Evolutionary conservation across 1,140 invertebrate genomes (phyloP).

Genomic region (Cydia pomonella): DNA sequence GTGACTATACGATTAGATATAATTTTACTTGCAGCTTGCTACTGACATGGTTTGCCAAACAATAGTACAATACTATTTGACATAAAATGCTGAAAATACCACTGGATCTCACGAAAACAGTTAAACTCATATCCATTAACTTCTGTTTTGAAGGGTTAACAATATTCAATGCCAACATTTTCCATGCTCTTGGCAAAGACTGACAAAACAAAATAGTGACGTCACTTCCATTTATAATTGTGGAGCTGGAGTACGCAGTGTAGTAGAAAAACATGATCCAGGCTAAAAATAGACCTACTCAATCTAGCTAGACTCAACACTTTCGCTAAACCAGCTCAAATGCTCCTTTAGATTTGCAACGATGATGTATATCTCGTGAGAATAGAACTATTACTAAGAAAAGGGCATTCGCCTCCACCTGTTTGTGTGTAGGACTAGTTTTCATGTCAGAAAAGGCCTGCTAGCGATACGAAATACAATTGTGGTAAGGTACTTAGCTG

Average conservation of each 20-base stretch:
- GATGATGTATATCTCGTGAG: neutral
- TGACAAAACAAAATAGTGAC: slow-evolving; percentile 3
- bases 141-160: neutral
- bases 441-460: too few relatives aligned
- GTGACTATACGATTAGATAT: too few relatives aligned
- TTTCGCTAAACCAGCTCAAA: slow-evolving; percentile 4
- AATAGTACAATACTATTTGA: too few relatives aligned
- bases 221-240: slow-evolving; percentile 12
- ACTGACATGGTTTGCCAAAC: too few relatives aligned
- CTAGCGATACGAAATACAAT: too few relatives aligned
- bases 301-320: slow-evolving; percentile 2
- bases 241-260: slow-evolving; percentile 4
- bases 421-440: too few relatives aligned
- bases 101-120: too few relatives aligned
- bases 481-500: too few relatives aligned
- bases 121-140: too few relatives aligned
- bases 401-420: neutral
- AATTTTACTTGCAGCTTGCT: too few relatives aligned
- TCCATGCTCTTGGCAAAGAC: neutral
- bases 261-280: neutral
- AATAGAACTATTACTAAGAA: neutral
- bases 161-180: neutral
- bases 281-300: neutral
- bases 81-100: too few relatives aligned
- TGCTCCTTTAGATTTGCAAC: neutral